Conservation (phyloP, 2,888 invertebrate genomes). For the Epistrophella euchroma region DNA sequence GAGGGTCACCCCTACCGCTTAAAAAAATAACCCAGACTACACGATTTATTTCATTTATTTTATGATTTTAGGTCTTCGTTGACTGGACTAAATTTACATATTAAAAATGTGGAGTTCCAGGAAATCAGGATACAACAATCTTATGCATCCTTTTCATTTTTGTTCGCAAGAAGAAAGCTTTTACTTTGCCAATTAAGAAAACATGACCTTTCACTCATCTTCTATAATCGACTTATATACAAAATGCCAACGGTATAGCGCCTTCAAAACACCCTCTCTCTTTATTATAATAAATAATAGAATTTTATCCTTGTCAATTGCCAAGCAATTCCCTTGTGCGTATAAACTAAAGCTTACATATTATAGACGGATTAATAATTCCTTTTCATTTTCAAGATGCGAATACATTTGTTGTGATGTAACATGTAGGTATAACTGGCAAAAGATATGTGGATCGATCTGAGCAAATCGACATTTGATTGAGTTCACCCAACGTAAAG, state of each 20-base stretch:
- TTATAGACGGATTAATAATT: constrained; percentile 70
- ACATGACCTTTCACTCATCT: constrained; percentile 41
- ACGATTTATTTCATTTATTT: too few species aligned
- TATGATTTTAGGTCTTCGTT: too few species aligned
- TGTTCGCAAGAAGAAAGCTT: background rate
- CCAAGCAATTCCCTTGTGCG: constrained; percentile 54
- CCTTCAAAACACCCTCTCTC: background rate
- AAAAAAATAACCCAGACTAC: too few species aligned
- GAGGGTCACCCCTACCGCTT: too few species aligned
- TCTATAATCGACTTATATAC: constrained; percentile 35
- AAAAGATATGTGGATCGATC: constrained; percentile 41
- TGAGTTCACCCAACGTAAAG: constrained; percentile 67
- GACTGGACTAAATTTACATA: too few species aligned
- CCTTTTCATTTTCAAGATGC: constrained; percentile 68
- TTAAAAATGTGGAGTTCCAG: too few species aligned
- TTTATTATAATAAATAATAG: constrained; percentile 27
- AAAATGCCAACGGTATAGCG: constrained; percentile 31
- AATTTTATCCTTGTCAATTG: constrained; percentile 64
- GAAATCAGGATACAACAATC: too few species aligned
- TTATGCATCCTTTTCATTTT: background rate
- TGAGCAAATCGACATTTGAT: constrained; percentile 74
- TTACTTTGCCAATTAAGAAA: constrained; percentile 40
- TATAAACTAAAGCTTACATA: constrained; percentile 35
- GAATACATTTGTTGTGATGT: constrained; percentile 45
- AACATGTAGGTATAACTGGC: constrained; percentile 19